Percentiles rank a stretch among this genome's conserved stretches.
These are phyloP conservation scores for Misgurnus anguillicaudatus DNA, from an alignment of 2,113 vertebrate genomes.

Conservation along the genomic window DNA sequence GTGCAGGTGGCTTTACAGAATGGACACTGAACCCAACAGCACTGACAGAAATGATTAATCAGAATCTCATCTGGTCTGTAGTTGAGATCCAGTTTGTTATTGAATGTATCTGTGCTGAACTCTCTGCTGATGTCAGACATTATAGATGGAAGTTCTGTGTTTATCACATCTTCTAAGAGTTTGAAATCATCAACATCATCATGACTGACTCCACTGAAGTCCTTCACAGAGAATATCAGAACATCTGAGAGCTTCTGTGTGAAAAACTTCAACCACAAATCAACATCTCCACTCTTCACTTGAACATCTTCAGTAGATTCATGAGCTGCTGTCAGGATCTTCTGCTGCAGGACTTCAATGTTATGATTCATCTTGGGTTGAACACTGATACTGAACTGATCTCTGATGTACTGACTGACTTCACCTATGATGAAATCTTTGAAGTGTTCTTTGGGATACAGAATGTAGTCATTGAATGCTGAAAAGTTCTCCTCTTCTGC, in stretches of 20 bases:
- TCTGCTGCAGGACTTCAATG: not conserved
- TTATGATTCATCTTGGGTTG: not conserved
- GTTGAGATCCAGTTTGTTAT: not conserved
- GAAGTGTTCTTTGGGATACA: not conserved
- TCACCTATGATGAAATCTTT: conserved; percentile 56
- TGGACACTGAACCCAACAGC: conserved; percentile 25
- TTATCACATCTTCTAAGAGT: not conserved
- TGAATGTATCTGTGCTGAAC: not conserved
- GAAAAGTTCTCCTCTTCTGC: conserved; percentile 72
- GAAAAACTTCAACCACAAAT: conserved; percentile 47
- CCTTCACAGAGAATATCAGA: not conserved
- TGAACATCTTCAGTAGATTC: conserved; percentile 46
- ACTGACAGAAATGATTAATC: not conserved
- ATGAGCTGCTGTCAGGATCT: conserved; percentile 38
- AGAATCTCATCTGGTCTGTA: not conserved
- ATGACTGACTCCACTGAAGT: not conserved
- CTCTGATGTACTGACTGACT: conserved; percentile 53
- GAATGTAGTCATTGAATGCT: conserved; percentile 65
- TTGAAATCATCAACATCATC: conserved; percentile 3
- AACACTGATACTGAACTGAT: not conserved
- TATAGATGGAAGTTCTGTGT: not conserved
- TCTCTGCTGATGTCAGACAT: not conserved
- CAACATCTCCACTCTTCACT: rapidly evolving
- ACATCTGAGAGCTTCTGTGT: conserved; percentile 5
- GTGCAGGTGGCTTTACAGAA: not conserved